Conservation (phyloP, 2,797 vertebrate species). For the Thunnus albacares region DNA sequence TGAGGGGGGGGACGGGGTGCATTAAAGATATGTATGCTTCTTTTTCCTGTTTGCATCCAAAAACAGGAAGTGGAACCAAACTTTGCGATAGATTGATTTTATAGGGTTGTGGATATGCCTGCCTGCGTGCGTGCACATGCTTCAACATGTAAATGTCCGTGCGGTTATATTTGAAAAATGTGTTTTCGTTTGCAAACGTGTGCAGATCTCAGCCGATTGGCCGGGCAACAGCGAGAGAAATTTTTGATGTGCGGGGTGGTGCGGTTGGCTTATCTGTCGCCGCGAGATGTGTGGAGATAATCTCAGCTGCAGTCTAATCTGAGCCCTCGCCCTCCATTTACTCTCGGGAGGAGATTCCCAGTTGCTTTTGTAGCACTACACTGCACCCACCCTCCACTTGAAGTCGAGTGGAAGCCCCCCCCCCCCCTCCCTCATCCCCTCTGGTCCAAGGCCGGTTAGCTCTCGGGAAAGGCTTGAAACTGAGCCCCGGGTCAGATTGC, state of each 20-base stretch:
- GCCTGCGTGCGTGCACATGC: constrained; percentile 56
- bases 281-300: constrained; percentile 39
- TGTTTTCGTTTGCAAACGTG: constrained; percentile 50
- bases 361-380: constrained; percentile 79
- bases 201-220: constrained; percentile 16
- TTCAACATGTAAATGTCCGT: constrained; percentile 61
- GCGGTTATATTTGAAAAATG: constrained; percentile 49
- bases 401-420: constrained; percentile 30
- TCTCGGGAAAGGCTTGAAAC: constrained; percentile 41
- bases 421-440: neutral
- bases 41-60: constrained; percentile 55
- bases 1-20: neutral
- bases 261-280: constrained; percentile 24
- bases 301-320: constrained; percentile 70
- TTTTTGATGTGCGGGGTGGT: neutral
- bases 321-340: constrained; percentile 62
- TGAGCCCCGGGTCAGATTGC: constrained; percentile 37
- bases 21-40: constrained; percentile 39
- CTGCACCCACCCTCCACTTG: constrained; percentile 38
- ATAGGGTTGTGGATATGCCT: constrained; percentile 50
- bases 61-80: constrained; percentile 52
- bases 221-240: constrained; percentile 4
- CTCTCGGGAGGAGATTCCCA: constrained; percentile 54
- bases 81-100: constrained; percentile 38
- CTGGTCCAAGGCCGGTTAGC: constrained; percentile 40